Base-by-base conservation (phyloP, 2,113 vertebrate species). In the Recurvirostra avosetta region DNA sequence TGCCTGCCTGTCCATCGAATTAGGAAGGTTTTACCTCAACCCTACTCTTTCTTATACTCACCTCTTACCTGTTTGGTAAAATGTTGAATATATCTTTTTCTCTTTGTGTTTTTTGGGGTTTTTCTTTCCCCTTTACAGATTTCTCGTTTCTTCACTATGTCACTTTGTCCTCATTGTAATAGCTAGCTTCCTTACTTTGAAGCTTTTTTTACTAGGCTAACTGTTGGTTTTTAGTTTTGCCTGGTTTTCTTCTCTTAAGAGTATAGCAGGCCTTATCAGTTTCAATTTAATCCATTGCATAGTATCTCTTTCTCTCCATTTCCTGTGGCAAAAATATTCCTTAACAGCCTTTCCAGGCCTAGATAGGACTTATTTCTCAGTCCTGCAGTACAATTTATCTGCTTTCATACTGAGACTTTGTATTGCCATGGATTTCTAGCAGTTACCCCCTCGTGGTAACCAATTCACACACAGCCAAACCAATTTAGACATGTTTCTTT, bases 351-450 rank as follows among this genome's bases (percentile, higher is more conserved):
- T 58, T 41, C 21, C 47, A 89, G 56, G 12, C 11, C 79, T 41
- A 94, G 52, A 77, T 27, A 80, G 21, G 41, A 86, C 18, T 11
- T 81, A 83, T 72, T 94, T 77, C 30, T 88, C 45, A 65, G 67
- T 87, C 32, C 68, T 91, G 7, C 9, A 73, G 32, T 76, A 45
- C 6, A 59, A 53, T 94, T 92, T 92, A 79, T 90, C 38, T 88
- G 3, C 40, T 56, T 87, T 85, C 43, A 66, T 71, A 95, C 43
- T 95, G 79, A 92, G 52, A 81, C 15, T 85, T 84, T 47, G 19
- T 96, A 79, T 86, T 79, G 53, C 38, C 91, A 90, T 85, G 84
- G 41, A 94, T 34, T 93, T 93, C n/a, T 23, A 75, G n/a, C 41
- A 79, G 49, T 90, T 83, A 92, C 5, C n/a, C 52, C 34, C 32